A percentile compares a stretch with the other conserved stretches of the same genome.
Evolutionary conservation across 2,113 vertebrate genomes (phyloP).

Genomic region (Campylomormyrus numenius): DNA sequence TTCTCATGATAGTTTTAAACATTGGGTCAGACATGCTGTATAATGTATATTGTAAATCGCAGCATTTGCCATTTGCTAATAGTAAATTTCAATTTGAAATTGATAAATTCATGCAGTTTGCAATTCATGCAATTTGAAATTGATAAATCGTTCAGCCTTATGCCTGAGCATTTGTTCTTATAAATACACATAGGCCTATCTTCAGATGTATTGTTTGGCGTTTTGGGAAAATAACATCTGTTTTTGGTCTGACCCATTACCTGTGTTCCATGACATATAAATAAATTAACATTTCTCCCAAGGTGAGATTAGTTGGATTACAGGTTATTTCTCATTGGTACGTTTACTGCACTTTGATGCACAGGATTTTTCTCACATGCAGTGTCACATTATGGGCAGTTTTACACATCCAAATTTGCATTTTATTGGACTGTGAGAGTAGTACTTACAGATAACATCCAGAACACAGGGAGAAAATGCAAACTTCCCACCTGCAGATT

Average conservation of each 20-base stretch:
- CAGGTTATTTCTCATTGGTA: neutral
- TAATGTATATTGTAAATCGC: too few species aligned
- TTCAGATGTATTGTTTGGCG: neutral
- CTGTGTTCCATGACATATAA: neutral
- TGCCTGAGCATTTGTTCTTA: neutral
- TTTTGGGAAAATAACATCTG: neutral
- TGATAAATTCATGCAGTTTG: too few species aligned
- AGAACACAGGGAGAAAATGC: neutral
- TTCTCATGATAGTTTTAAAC: too few species aligned
- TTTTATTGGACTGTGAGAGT: neutral
- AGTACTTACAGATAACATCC: neutral
- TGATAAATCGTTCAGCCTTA: too few species aligned
- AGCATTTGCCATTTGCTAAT: too few species aligned
- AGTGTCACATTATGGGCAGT: neutral
- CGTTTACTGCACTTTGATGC: neutral
- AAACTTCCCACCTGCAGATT: neutral
- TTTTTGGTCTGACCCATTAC: neutral
- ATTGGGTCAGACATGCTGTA: too few species aligned
- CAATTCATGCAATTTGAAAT: too few species aligned
- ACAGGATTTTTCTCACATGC: neutral
- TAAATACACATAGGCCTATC: neutral
- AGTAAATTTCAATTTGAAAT: too few species aligned
- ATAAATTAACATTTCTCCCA: neutral
- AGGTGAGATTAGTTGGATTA: neutral
- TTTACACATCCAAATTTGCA: neutral